Percentiles rank a stretch among this genome's conserved stretches.
These are phyloP conservation scores for Pristiophorus japonicus DNA, from an alignment of 2,113 vertebrate species.

Conservation along the genomic window DNA sequence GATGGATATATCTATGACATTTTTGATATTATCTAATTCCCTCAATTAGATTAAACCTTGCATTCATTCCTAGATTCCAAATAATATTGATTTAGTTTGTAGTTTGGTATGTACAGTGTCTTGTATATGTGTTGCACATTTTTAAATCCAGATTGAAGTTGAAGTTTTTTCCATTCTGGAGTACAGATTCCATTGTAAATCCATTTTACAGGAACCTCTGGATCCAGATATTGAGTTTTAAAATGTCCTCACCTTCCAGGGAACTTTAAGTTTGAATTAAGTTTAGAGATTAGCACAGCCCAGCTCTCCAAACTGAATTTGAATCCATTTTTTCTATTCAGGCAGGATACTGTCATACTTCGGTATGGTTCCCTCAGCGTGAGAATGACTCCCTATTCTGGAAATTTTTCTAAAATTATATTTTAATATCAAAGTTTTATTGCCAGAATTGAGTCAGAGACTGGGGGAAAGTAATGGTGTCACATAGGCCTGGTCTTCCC, in stretches of 20 bases:
- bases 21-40: not conserved
- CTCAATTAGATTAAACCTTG: not conserved
- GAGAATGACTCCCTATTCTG: not conserved
- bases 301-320: not conserved
- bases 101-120: not conserved
- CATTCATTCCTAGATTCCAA: not conserved
- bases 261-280: not conserved
- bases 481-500: not conserved
- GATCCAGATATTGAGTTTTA: not conserved
- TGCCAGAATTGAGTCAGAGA: not conserved
- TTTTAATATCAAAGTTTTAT: not conserved
- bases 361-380: not conserved
- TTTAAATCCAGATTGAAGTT: slow-evolving; percentile 72
- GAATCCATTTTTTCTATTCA: not conserved
- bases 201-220: not conserved
- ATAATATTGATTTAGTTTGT: not conserved
- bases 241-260: not conserved
- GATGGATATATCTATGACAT: not conserved
- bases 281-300: not conserved
- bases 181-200: not conserved
- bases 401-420: not conserved
- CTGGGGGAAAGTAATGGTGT: not conserved
- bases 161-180: not conserved
- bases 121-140: slow-evolving; percentile 61
- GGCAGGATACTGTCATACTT: not conserved